Evolutionary conservation across 1,140 invertebrate genomes (phyloP).

Genomic region (Hirudo medicinalis): DNA sequence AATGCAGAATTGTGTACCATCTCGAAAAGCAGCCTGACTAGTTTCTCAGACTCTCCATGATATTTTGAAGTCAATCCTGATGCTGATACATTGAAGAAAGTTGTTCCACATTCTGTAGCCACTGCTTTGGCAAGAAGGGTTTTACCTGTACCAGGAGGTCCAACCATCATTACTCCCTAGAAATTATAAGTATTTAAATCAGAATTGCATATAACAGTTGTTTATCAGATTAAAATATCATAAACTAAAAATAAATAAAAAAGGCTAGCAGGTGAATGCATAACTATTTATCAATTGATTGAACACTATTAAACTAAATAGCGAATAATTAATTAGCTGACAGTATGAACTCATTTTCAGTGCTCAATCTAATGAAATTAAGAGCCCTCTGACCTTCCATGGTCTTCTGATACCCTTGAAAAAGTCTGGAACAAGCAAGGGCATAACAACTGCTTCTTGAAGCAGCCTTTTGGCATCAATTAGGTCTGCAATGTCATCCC

Average conservation of each 20-base stretch:
- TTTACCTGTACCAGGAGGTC: conserved; percentile 94
- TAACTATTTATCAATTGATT: too few species aligned
- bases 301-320: too few species aligned
- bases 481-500: conserved; percentile 88
- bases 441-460: conserved; percentile 93
- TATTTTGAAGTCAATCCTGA: conserved; percentile 95
- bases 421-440: conserved; percentile 95
- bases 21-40: conserved; percentile 90
- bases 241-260: too few species aligned
- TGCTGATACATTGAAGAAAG: conserved; percentile 97
- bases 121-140: conserved; percentile 98
- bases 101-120: conserved; percentile 95
- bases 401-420: conserved; percentile 87
- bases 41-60: conserved; percentile 94
- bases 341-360: too few species aligned
- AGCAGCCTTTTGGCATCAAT: conserved; percentile 82
- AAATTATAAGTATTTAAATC: neutral
- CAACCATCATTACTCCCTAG: conserved; percentile 84
- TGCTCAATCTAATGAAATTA: neutral
- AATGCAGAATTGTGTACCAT: conserved; percentile 55
- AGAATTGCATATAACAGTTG: conserved; percentile 9
- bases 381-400: conserved; percentile 53
- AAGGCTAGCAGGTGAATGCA: too few species aligned
- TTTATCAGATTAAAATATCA: neutral
- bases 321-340: too few species aligned